Percentiles rank a stretch among this genome's conserved stretches.
Evolutionary conservation across 2,113 vertebrate species (phyloP).

Genomic region (Recurvirostra avosetta): DNA sequence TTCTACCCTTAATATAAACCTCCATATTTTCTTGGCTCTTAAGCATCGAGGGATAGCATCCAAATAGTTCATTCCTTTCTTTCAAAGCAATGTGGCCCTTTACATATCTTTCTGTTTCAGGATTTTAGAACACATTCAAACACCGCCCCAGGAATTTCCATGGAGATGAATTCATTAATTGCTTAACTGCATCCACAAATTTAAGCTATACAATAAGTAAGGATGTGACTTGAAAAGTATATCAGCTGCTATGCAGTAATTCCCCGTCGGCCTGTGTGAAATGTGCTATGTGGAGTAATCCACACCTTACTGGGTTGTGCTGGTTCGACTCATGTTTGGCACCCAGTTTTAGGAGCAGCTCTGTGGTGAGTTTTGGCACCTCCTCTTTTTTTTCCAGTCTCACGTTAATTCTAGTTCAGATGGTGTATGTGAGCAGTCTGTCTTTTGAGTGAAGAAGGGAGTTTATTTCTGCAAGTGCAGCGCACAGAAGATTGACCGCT

Average conservation of each 20-base stretch:
- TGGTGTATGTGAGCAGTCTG: background rate
- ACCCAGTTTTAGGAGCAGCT: background rate
- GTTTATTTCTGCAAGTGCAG: background rate
- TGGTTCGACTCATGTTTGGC: background rate
- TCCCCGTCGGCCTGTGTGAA: background rate
- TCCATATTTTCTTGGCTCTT: background rate
- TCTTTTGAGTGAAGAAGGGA: background rate
- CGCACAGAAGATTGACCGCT: background rate
- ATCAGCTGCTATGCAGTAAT: background rate
- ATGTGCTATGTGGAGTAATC: background rate
- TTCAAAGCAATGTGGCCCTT: background rate
- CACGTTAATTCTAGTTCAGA: background rate
- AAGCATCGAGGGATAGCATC: rapidly evolving
- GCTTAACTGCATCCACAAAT: background rate
- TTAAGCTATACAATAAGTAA: background rate
- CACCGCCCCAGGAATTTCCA: background rate
- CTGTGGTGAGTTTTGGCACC: background rate
- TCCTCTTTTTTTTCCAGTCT: background rate
- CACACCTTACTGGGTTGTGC: background rate
- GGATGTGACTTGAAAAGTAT: background rate
- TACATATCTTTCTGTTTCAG: background rate
- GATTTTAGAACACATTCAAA: background rate
- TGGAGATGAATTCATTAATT: background rate
- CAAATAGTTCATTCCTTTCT: background rate
- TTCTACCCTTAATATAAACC: background rate